phyloP scores from a whole-genome alignment of 2,113 vertebrate species.

The Mormyrus lacerda region DNA sequence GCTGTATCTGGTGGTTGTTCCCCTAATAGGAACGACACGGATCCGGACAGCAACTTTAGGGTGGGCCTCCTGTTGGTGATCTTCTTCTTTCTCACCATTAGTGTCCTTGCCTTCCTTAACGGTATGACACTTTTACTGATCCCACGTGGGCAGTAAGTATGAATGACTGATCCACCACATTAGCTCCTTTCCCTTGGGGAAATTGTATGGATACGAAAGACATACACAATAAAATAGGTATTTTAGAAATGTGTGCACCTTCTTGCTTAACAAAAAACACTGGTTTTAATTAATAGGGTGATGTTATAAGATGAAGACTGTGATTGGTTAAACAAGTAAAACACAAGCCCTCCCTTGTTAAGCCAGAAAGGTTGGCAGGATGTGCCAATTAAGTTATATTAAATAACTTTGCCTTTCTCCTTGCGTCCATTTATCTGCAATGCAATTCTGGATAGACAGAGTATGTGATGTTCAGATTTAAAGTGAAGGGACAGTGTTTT shows the following conservation, averaged over 20 bases:
- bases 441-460: no score
- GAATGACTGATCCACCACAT: background rate
- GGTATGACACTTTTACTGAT: conserved; percentile 59
- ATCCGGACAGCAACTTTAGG: conserved; percentile 82
- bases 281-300: background rate
- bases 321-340: background rate
- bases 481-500: no score
- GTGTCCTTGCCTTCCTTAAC: conserved; percentile 89
- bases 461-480: no score
- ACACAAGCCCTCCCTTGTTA: background rate
- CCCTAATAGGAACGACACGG: conserved; percentile 72
- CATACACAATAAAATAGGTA: background rate
- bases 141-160: background rate
- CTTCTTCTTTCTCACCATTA: conserved; percentile 92
- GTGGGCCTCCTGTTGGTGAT: conserved; percentile 77
- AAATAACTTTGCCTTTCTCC: background rate
- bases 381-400: no score
- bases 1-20: background rate
- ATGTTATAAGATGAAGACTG: background rate
- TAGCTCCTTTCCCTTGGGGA: background rate
- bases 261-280: background rate
- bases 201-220: background rate
- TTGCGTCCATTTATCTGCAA: no score
- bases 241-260: background rate
- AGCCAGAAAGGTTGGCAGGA: background rate